A percentile compares a stretch with the other conserved stretches of the same genome.
Evolutionary conservation across 2,888 invertebrate genomes (phyloP).

Genomic region (Euplexia lucipara): DNA sequence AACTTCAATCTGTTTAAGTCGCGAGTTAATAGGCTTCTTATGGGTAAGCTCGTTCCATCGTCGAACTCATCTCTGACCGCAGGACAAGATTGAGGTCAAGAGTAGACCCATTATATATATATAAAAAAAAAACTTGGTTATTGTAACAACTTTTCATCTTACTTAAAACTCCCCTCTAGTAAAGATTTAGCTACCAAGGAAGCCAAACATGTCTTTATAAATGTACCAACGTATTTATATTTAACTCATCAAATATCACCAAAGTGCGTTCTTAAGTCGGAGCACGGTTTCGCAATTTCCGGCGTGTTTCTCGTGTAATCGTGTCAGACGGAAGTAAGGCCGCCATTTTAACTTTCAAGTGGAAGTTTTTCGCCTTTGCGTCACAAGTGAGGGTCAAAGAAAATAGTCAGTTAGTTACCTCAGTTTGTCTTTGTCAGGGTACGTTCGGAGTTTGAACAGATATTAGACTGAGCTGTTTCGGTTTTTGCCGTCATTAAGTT

Average conservation of each 20-base stretch:
- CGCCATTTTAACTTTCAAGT: constrained; percentile 57
- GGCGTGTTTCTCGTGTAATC: constrained; percentile 64
- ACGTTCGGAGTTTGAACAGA: constrained; percentile 9
- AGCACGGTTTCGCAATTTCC: constrained; percentile 68
- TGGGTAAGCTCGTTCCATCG: too few relatives aligned
- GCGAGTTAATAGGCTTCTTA: too few relatives aligned
- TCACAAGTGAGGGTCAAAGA: constrained; percentile 6
- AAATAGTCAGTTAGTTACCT: constrained; percentile 30
- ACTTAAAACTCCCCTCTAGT: too few relatives aligned
- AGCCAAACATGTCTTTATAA: constrained; percentile 6
- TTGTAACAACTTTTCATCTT: background rate
- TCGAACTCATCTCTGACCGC: too few relatives aligned
- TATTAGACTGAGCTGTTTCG: constrained; percentile 16
- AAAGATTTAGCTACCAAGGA: background rate
- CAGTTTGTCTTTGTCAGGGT: constrained; percentile 38
- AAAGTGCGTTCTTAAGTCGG: constrained; percentile 39
- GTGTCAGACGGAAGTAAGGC: constrained; percentile 57
- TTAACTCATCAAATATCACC: constrained; percentile 14
- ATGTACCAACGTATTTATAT: background rate
- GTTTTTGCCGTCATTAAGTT: constrained; percentile 28
- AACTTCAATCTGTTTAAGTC: too few relatives aligned
- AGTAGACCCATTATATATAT: too few relatives aligned
- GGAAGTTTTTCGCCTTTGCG: constrained; percentile 41
- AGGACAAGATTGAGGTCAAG: too few relatives aligned
- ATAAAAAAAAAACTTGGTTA: too few relatives aligned